Evolutionary conservation across 2,888 invertebrate genomes (phyloP).

Genomic region (Aproaerema taeniolella): DNA sequence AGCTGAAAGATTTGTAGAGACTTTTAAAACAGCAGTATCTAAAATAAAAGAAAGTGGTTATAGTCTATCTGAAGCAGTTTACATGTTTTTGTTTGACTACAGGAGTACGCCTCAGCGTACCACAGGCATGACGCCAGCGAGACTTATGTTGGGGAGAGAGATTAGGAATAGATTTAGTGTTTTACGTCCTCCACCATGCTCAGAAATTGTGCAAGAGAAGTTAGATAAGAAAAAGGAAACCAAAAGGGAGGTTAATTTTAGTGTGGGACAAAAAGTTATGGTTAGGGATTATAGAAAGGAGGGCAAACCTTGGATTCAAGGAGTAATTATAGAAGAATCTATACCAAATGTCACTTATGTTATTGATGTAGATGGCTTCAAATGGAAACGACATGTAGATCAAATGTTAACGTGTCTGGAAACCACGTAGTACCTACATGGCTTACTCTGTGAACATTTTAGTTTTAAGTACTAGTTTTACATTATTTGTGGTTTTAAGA

Average conservation of each 20-base stretch:
- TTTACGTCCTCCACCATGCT: slow-evolving; percentile 12
- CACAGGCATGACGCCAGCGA: slow-evolving; percentile 15
- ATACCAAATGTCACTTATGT: slow-evolving; percentile 10
- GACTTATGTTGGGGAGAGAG: slow-evolving; percentile 15
- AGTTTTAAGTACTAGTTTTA: no score
- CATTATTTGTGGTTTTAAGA: no score
- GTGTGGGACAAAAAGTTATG: slow-evolving; percentile 16
- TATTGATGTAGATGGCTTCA: slow-evolving; percentile 8
- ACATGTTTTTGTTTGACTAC: slow-evolving; percentile 18
- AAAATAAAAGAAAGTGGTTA: no score
- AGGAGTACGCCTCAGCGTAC: slow-evolving; percentile 12
- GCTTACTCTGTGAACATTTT: no score
- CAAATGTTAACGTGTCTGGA: slow-evolving; percentile 8
- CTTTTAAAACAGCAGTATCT: slow-evolving; percentile 17
- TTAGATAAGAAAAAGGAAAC: not conserved
- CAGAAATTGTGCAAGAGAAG: not conserved
- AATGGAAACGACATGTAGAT: slow-evolving; percentile 12
- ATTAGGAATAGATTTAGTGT: slow-evolving; percentile 16
- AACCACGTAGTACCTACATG: not conserved
- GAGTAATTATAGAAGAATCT: slow-evolving; percentile 8
- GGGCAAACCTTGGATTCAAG: slow-evolving; percentile 12
- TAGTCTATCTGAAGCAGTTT: slow-evolving; percentile 7
- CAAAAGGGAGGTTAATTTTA: slow-evolving; percentile 3
- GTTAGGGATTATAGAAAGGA: slow-evolving; percentile 12
- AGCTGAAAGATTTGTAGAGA: slow-evolving; percentile 20